Conservation (phyloP, 2,888 invertebrate species). For the Amiota communis region DNA sequence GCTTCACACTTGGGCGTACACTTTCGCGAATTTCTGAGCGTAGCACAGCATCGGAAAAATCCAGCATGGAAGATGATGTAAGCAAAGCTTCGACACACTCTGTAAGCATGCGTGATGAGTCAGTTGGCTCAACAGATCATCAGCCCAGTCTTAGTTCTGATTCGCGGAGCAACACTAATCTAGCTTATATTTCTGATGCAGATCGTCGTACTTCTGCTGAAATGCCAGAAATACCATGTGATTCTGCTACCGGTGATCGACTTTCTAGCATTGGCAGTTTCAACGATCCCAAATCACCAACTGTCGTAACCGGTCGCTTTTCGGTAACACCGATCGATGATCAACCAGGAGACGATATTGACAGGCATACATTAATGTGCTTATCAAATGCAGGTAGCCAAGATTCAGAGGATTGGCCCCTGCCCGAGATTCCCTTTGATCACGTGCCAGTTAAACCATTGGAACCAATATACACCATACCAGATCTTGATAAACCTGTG, state of each 20-base stretch:
- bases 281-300: conserved; percentile 75
- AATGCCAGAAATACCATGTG: conserved; percentile 88
- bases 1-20: conserved; percentile 84
- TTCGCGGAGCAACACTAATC: conserved; percentile 83
- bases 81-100: conserved; percentile 89
- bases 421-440: conserved; percentile 80
- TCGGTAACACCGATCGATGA: conserved; percentile 73
- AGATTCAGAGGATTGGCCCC: conserved; percentile 84
- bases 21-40: conserved; percentile 90
- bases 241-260: conserved; percentile 76
- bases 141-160: conserved; percentile 90
- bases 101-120: conserved; percentile 88
- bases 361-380: conserved; percentile 70
- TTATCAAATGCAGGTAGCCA: conserved; percentile 78
- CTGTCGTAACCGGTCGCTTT: conserved; percentile 70
- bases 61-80: conserved; percentile 88
- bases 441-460: conserved; percentile 69
- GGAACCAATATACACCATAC: conserved; percentile 66
- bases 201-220: conserved; percentile 88
- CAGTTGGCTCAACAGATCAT: conserved; percentile 87
- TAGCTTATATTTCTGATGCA: conserved; percentile 84
- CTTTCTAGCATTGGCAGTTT: conserved; percentile 74
- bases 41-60: conserved; percentile 90
- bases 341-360: conserved; percentile 62
- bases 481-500: conserved; percentile 71